These are phyloP conservation scores for Ashinkailepas kermadecensis DNA, from an alignment of 2,888 invertebrate genomes.

Conservation along the genomic window DNA sequence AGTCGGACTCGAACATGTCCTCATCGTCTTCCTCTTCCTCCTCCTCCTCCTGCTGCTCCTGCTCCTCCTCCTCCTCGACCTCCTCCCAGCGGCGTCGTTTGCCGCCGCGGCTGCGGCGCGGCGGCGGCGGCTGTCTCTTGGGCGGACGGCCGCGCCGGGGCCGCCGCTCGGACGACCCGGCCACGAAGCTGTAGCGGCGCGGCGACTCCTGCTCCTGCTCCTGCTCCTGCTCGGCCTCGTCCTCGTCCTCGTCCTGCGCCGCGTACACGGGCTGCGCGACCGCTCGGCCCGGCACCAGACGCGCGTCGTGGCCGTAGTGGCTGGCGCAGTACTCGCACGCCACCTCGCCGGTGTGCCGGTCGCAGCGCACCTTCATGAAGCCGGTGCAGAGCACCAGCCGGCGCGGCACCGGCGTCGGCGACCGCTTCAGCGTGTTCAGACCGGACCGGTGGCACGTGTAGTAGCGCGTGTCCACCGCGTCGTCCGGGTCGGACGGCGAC, in stretches of 20 bases:
- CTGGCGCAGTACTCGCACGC: constrained; percentile 29
- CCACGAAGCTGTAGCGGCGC: background rate
- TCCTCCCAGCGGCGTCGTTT: constrained; percentile 11
- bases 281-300: background rate
- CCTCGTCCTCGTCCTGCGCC: background rate
- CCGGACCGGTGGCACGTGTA: constrained; percentile 8
- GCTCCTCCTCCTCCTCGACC: background rate
- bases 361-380: constrained; percentile 23
- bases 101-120: constrained; percentile 12
- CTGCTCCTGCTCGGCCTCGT: background rate
- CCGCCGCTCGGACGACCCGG: background rate
- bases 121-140: background rate
- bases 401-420: background rate
- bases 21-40: background rate
- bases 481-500: background rate
- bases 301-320: constrained; percentile 28
- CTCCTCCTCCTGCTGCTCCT: background rate
- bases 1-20: background rate
- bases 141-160: background rate
- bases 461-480: background rate
- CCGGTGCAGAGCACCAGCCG: constrained; percentile 24
- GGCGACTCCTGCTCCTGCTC: background rate
- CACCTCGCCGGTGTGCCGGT: constrained; percentile 22
- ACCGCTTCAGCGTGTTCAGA: background rate
- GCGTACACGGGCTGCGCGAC: too few relatives aligned